These are phyloP conservation scores for Leucozona laternaria DNA, from an alignment of 2,888 invertebrate genomes.

Conservation along the genomic window DNA sequence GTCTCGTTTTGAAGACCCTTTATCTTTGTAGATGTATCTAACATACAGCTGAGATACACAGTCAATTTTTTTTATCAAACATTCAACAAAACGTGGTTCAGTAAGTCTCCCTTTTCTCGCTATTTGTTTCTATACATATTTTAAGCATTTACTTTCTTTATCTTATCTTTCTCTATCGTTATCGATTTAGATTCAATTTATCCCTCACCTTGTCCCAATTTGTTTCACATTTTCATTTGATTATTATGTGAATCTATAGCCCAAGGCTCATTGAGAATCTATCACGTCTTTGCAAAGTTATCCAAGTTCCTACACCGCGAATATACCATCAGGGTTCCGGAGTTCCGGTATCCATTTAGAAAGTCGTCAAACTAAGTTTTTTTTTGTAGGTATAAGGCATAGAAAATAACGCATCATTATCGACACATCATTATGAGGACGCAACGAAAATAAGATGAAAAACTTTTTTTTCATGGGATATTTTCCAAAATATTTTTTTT, in stretches of 20 bases:
- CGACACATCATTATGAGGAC: constrained; percentile 64
- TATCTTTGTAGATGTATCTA: no score
- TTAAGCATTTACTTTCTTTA: not conserved
- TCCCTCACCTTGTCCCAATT: constrained; percentile 30
- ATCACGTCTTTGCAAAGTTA: constrained; percentile 46
- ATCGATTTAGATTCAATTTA: constrained; percentile 51
- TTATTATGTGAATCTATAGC: not conserved
- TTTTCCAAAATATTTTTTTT: constrained; percentile 3
- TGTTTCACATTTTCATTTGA: constrained; percentile 7
- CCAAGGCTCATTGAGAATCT: constrained; percentile 19
- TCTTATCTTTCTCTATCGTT: constrained; percentile 33
- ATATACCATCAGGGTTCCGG: not conserved
- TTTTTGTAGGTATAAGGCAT: not conserved
- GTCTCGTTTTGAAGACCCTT: no score
- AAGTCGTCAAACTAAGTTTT: not conserved
- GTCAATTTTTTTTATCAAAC: no score
- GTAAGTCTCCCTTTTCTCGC: not conserved
- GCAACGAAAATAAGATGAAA: constrained; percentile 9
- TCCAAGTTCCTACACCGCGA: constrained; percentile 23
- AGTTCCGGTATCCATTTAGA: constrained; percentile 5
- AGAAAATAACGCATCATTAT: constrained; percentile 62
- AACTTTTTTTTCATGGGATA: constrained; percentile 25
- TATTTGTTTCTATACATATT: not conserved
- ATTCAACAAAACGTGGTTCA: not conserved
- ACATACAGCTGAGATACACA: no score